A percentile compares a stretch with the other conserved stretches of the same genome.
Evolutionary conservation across 1,140 invertebrate genomes (phyloP).

Genomic region (Popillia japonica): DNA sequence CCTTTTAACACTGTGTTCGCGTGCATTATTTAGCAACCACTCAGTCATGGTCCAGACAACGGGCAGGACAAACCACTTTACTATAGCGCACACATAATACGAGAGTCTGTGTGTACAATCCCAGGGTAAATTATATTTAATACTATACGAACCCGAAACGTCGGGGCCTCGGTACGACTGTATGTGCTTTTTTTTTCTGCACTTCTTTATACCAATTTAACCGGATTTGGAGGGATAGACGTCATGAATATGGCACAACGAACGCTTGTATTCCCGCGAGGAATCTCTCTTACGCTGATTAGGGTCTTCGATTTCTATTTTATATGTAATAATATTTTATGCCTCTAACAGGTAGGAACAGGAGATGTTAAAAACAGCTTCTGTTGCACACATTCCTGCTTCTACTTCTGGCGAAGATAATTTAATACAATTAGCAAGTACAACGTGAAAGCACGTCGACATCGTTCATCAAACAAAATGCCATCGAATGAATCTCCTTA

Average conservation of each 20-base stretch:
- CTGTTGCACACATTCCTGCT: too few species aligned
- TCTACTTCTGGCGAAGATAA: too few species aligned
- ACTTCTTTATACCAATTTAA: background rate
- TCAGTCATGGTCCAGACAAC: slow-evolving; percentile 30
- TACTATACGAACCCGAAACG: background rate
- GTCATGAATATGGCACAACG: slow-evolving; percentile 24
- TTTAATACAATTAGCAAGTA: too few species aligned
- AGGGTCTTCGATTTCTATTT: too few species aligned
- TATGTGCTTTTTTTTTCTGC: background rate
- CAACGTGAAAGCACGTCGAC: too few species aligned
- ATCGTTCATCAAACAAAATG: too few species aligned
- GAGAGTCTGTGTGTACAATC: background rate
- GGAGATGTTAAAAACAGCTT: too few species aligned
- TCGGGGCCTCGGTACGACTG: background rate
- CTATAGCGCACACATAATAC: background rate
- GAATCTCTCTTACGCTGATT: too few species aligned
- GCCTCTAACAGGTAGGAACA: too few species aligned
- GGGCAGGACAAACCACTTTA: slow-evolving; percentile 10
- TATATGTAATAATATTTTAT: too few species aligned
- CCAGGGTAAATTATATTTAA: slow-evolving; percentile 25
- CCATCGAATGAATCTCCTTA: too few species aligned
- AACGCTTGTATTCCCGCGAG: background rate
- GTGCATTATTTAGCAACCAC: slow-evolving; percentile 30
- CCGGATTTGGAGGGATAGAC: slow-evolving; percentile 1
- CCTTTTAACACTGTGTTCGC: slow-evolving; percentile 24